Conservation (phyloP, 2,888 invertebrate species). For the Antitype chi region DNA sequence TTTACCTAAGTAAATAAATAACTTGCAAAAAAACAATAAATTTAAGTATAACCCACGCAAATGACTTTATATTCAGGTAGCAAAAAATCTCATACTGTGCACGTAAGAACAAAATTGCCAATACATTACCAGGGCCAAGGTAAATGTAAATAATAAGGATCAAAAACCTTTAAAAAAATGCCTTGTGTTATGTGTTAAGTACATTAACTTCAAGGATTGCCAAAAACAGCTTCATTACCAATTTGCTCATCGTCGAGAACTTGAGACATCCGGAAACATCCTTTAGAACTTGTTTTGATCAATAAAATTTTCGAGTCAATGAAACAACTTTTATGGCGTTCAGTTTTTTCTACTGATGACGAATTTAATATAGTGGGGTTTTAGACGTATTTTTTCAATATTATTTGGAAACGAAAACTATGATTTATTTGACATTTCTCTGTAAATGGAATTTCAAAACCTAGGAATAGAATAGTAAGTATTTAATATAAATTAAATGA, state of each 20-base stretch:
- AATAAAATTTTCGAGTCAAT: slow-evolving; percentile 34
- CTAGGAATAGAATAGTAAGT: neutral
- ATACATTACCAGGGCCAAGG: neutral
- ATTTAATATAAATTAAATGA: too few species aligned
- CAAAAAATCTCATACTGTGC: neutral
- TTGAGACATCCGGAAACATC: slow-evolving; percentile 28
- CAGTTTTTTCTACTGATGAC: neutral
- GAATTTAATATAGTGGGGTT: neutral
- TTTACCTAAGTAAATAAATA: neutral
- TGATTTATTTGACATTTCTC: neutral
- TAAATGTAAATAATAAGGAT: neutral
- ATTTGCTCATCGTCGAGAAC: slow-evolving; percentile 5
- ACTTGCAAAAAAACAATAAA: neutral
- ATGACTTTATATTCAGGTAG: neutral
- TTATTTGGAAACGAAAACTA: neutral
- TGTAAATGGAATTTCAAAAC: neutral
- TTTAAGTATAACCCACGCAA: neutral
- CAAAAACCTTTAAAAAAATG: slow-evolving; percentile 6
- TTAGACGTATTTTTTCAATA: neutral
- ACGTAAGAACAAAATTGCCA: neutral
- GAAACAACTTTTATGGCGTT: slow-evolving; percentile 12
- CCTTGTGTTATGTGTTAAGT: slow-evolving; percentile 2
- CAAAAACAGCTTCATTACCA: slow-evolving; percentile 12
- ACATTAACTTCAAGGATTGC: slow-evolving; percentile 20
- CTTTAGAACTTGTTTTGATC: slow-evolving; percentile 16